phyloP scores from a whole-genome alignment of 2,113 vertebrate genomes.

The Bubo bubo region DNA sequence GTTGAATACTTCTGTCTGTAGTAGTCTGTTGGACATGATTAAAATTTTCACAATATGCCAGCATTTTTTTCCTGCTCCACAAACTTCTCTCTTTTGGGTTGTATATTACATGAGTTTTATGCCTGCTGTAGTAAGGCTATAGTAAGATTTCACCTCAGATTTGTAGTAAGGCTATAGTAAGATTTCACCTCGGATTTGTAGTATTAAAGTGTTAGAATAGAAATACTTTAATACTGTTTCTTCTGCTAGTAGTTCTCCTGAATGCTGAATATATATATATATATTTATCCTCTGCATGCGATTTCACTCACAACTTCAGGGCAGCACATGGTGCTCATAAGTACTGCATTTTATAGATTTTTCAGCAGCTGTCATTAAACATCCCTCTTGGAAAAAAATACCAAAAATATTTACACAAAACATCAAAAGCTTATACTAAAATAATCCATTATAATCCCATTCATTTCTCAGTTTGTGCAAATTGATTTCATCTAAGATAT shows the following conservation, averaged over 20 bases:
- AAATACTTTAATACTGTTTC: neutral
- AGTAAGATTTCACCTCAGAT: neutral
- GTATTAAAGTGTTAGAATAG: neutral
- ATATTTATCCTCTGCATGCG: neutral
- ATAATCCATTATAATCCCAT: neutral
- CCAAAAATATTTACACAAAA: neutral
- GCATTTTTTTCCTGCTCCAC: neutral
- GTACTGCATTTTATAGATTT: constrained; percentile 24
- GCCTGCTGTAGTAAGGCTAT: neutral
- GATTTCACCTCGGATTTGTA: neutral
- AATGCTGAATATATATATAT: neutral
- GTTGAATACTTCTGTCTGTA: neutral
- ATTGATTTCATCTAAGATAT: neutral
- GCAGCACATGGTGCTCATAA: neutral
- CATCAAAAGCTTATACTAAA: neutral
- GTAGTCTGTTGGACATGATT: neutral
- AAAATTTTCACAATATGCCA: neutral
- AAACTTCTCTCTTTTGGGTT: neutral
- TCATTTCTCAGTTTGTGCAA: neutral
- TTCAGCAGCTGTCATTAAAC: constrained; percentile 6
- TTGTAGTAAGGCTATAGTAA: neutral
- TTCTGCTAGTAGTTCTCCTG: neutral
- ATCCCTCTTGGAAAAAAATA: neutral
- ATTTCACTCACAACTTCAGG: constrained; percentile 34
- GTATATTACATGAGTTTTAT: neutral